Evolutionary conservation across 2,113 vertebrate species (phyloP).

Genomic region (Cebus imitator): DNA sequence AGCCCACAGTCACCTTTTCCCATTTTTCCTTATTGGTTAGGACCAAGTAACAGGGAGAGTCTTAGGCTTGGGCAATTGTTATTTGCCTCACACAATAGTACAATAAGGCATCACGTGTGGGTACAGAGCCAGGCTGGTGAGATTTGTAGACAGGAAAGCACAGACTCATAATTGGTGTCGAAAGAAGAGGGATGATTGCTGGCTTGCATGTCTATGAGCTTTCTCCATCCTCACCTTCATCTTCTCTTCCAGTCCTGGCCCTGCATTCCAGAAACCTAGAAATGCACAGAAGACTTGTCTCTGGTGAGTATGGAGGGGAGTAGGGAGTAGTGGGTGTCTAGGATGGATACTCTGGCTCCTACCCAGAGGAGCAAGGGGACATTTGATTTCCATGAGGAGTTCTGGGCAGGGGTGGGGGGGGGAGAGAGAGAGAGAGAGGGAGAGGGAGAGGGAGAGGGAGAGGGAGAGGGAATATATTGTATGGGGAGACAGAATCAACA

Average conservation of each 20-base stretch:
- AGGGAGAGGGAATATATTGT: not conserved
- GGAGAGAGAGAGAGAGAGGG: too few species aligned
- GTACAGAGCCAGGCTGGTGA: not conserved
- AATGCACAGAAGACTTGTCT: not conserved
- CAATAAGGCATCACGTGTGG: not conserved
- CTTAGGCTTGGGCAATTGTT: not conserved
- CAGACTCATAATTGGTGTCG: not conserved
- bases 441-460: too few species aligned
- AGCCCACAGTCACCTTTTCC: not conserved
- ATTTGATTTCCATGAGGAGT: not conserved
- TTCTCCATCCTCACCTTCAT: not conserved
- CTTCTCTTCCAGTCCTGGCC: not conserved
- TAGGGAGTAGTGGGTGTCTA: not conserved
- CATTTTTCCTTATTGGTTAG: not conserved
- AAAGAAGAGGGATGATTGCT: not conserved
- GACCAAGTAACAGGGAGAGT: not conserved
- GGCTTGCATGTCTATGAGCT: not conserved
- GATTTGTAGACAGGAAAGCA: not conserved
- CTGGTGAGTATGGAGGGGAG: not conserved
- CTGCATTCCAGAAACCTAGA: not conserved
- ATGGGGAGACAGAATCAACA: fast-evolving
- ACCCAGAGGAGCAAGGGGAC: not conserved
- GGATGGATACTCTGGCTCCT: not conserved
- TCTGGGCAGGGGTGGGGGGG: too few species aligned
- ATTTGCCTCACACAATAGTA: not conserved